Evolutionary conservation across 2,888 invertebrate species (phyloP), one percentile per base, ranked within the genome.

Genomic region (Salticus scenicus): DNA sequence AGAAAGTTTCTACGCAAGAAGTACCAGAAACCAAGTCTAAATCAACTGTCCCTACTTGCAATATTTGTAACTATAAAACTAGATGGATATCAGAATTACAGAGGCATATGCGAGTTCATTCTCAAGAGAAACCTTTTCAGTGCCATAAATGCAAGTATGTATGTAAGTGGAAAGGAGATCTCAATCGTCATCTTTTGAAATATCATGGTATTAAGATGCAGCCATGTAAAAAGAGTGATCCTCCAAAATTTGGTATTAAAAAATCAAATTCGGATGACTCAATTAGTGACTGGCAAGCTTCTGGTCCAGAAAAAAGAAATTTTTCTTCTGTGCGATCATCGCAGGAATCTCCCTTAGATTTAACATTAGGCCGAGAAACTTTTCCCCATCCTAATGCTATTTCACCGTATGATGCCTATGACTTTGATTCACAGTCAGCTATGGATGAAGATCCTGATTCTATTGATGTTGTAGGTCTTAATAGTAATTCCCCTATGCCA

Each of bases 111-210:
- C 47, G 88, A 37, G 88, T 88, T 24, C 88, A 88, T 41, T 87
- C 88, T 14, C 82, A 85, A 28, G 88, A 88, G 37, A 87, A 88
- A 42, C 88, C 88, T 8, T 89, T 88, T 63, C 77, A 85, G 28
- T 89, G 89, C 70, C 80, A 79, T 20, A 87, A 80, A 66, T 89
- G 89, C 73, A 87, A 88, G 42, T 89, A 89, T 42, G 80, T 86
- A 24, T 88, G 89, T 33, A 88, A 88, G 69, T 88, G 89, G 88
- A 89, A 88, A 70, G 88, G 88, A 4, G 89, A 89, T 70, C 66
- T 89, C 17, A 88, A 87, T 67, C 88, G 89, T n/a, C 89, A 89
- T 69, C 73, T 89, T 10, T 71, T 87, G 71, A 88, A 88, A 71
- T 88, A 88, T 63, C 88, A 88, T 75, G 87, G 86, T n/a, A 83